A percentile compares a stretch with the other conserved stretches of the same genome.
These are phyloP conservation scores for Pogonomyrmex californicus DNA, from an alignment of 1,140 invertebrate genomes.

Conservation along the genomic window DNA sequence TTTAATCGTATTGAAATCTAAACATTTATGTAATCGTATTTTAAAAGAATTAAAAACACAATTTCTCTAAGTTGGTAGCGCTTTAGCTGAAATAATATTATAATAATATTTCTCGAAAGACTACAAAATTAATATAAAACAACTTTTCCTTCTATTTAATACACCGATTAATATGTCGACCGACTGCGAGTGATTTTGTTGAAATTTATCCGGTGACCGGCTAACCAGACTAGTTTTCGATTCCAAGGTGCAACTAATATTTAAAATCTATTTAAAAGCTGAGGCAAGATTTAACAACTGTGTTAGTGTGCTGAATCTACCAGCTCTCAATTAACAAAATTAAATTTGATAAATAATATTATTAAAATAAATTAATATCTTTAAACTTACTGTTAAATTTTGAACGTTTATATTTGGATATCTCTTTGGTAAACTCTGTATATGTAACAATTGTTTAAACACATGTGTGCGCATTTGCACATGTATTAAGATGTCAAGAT, in stretches of 20 bases:
- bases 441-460: background rate
- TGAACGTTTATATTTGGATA: background rate
- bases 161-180: background rate
- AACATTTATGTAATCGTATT: background rate
- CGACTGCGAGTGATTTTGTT: background rate
- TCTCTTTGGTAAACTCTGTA: background rate
- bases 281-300: conserved; percentile 12
- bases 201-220: background rate
- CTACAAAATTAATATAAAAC: background rate
- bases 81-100: background rate
- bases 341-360: background rate
- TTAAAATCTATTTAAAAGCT: background rate
- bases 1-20: background rate
- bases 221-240: conserved; percentile 10
- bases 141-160: background rate
- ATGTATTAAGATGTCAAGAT: background rate
- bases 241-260: background rate
- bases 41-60: background rate
- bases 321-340: background rate
- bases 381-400: background rate
- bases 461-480: background rate
- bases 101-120: conserved; percentile 15
- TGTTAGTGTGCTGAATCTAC: background rate
- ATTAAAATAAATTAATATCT: conserved; percentile 1
- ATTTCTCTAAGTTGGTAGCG: background rate